Conservation (phyloP, 1,140 invertebrate genomes). For the Glossosoma conforme region DNA sequence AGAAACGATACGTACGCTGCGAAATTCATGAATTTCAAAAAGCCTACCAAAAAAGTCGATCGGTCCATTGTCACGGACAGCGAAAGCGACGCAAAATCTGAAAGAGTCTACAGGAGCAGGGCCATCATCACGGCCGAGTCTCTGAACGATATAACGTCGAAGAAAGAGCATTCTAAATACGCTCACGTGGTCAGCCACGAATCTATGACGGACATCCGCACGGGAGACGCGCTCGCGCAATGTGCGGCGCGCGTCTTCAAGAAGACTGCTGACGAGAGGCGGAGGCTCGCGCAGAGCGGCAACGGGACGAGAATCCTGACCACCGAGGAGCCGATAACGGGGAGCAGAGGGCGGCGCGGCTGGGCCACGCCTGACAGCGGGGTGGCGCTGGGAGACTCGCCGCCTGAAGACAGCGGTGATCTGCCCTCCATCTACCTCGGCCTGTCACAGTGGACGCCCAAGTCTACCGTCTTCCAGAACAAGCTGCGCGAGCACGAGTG, state of each 20-base stretch:
- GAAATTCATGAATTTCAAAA: slow-evolving; percentile 8
- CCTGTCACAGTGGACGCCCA: slow-evolving; percentile 59
- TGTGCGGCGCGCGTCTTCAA: slow-evolving; percentile 3
- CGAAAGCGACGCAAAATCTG: slow-evolving; percentile 6
- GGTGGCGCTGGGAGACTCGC: slow-evolving; percentile 38
- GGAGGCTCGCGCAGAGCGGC: slow-evolving; percentile 45
- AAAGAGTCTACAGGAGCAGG: slow-evolving; percentile 3
- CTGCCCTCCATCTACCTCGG: slow-evolving; percentile 59
- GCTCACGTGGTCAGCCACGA: slow-evolving; percentile 3
- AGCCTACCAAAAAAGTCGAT: slow-evolving; percentile 2
- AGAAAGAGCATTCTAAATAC: slow-evolving; percentile 7
- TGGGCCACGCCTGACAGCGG: slow-evolving; percentile 36
- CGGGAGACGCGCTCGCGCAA: slow-evolving; percentile 13
- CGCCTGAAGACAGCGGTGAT: slow-evolving; percentile 44
- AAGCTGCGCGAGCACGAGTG: slow-evolving; percentile 51
- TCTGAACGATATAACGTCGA: slow-evolving; percentile 10
- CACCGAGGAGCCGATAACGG: slow-evolving; percentile 37
- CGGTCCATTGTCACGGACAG: slow-evolving; percentile 9
- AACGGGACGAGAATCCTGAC: slow-evolving; percentile 39
- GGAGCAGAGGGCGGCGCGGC: slow-evolving; percentile 38
- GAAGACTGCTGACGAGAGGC: slow-evolving; percentile 19
- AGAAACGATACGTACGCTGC: slow-evolving; percentile 14
- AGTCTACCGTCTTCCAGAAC: slow-evolving; percentile 52
- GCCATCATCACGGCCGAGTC: slow-evolving; percentile 14
- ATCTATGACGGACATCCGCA: slow-evolving; percentile 13